Conservation (phyloP, 2,888 invertebrate species). For the Argyra leucocephala region DNA sequence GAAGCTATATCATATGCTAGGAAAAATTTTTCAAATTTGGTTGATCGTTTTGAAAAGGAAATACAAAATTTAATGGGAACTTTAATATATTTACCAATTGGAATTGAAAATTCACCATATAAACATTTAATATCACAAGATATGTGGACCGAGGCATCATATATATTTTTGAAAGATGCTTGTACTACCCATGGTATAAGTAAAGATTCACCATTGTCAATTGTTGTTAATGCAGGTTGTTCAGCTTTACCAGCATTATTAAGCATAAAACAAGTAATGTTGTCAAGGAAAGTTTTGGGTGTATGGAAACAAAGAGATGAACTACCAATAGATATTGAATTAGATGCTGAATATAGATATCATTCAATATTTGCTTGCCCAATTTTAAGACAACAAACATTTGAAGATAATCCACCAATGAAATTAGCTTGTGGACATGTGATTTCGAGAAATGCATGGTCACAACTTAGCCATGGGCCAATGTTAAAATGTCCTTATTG, state of each 20-base stretch:
- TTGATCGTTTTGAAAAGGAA: slow-evolving; percentile 67
- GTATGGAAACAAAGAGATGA: slow-evolving; percentile 95
- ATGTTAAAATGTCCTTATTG: slow-evolving; percentile 99
- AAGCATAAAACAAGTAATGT: slow-evolving; percentile 87
- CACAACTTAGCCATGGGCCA: slow-evolving; percentile 84
- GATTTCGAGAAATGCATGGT: slow-evolving; percentile 92
- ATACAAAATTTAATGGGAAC: slow-evolving; percentile 81
- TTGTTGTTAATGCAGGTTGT: slow-evolving; percentile 87
- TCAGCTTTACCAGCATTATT: slow-evolving; percentile 87
- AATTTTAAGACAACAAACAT: slow-evolving; percentile 91
- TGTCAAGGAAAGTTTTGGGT: slow-evolving; percentile 76
- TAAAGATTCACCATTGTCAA: slow-evolving; percentile 80
- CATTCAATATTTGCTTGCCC: slow-evolving; percentile 99
- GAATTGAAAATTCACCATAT: slow-evolving; percentile 72
- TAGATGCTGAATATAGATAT: slow-evolving; percentile 81
- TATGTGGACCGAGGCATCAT: slow-evolving; percentile 70
- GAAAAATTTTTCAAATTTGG: slow-evolving; percentile 71
- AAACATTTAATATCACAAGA: slow-evolving; percentile 62
- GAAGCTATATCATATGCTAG: slow-evolving; percentile 84
- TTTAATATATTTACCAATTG: slow-evolving; percentile 65
- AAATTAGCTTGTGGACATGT: slow-evolving; percentile 95
- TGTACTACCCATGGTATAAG: slow-evolving; percentile 83
- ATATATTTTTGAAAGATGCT: slow-evolving; percentile 85
- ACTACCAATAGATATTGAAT: slow-evolving; percentile 92
- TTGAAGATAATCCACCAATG: slow-evolving; percentile 95